Evolutionary conservation across 2,113 vertebrate genomes (phyloP).

Genomic region (Callipepla californica): DNA sequence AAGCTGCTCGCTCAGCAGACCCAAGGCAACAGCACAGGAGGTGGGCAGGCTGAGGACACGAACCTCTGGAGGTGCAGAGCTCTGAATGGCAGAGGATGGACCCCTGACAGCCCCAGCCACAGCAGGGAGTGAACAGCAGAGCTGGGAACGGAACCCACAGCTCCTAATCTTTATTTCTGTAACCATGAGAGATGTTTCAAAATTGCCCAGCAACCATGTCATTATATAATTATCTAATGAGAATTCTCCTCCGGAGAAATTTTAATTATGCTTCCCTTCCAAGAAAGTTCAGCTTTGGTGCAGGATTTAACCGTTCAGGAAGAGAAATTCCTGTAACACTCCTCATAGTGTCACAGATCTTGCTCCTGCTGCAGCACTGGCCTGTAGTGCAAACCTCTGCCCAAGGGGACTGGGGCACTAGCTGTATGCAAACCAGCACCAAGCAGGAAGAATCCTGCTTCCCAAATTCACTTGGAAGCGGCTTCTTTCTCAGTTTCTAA

Average conservation of each 20-base stretch:
- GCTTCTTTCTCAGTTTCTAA: constrained; percentile 1
- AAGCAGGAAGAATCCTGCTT: background rate
- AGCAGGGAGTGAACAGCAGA: background rate
- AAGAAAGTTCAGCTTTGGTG: background rate
- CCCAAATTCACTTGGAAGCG: constrained; percentile 6
- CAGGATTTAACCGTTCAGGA: background rate
- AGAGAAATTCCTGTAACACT: background rate
- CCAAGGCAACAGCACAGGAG: background rate
- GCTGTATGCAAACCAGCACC: background rate
- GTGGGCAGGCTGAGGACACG: background rate
- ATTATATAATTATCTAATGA: background rate
- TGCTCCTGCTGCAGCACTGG: background rate
- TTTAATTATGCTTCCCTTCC: background rate
- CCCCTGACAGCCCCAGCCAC: background rate
- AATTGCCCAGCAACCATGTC: background rate
- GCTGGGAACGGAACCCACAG: background rate
- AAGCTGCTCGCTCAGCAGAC: background rate
- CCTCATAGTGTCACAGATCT: background rate
- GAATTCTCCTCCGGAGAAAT: background rate
- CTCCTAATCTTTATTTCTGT: background rate
- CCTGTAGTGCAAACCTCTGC: background rate
- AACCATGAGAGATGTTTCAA: background rate
- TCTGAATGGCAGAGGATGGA: background rate
- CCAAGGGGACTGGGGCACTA: background rate
- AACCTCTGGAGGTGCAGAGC: background rate